Base-by-base conservation (phyloP, 1,140 invertebrate species). In the Nasonia giraulti region DNA sequence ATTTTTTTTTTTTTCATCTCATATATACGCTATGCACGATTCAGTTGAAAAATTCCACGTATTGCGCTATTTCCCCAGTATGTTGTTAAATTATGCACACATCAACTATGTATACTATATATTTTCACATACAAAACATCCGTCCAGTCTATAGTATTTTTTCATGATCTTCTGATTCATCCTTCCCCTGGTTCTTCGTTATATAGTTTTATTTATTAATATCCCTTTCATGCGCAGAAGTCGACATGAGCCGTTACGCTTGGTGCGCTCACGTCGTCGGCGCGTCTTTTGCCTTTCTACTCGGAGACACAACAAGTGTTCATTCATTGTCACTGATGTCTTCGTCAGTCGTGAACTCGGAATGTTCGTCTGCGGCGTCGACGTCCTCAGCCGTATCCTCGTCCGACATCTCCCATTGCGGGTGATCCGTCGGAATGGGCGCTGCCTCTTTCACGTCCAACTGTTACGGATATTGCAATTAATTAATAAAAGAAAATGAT, bases 391-490 rank as follows among this genome's bases (percentile, higher is more conserved):
- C 97, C 80, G 97, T 97, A 90, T 99, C 98, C 83, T 98, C 97
- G 89, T 98, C 98, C 76, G 97, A 97, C 87, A 98, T 96, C 87
- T 99, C 98, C 98, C 98, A 99, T 93, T 99, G 98, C 14, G 98
- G 97, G 94, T 99, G 98, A 89, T 98, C 97, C 62, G 96, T 96
- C 62, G 96, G 96, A 88, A 98, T 94, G 88, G 96, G 97, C 86
- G 98, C 96, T 20, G 97, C 98, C 93, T 99, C 97, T 92, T 99
- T 97, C 47, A 99, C 98, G 92, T 99, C 98, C 92, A 99, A 93
- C 96, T 96, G 86, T 40, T 91, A 91, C 86, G 91, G 90, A 84
- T 68, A 83, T 84, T 73, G 12, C 20, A 2, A 62, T 80, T 47
- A 55, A 71, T 69, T 69, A 68, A 14, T 76, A 80, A 23, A 73